Evolutionary conservation across 2,888 invertebrate genomes (phyloP), one percentile per base, ranked within the genome.

Genomic region (Conchocele bisecta): DNA sequence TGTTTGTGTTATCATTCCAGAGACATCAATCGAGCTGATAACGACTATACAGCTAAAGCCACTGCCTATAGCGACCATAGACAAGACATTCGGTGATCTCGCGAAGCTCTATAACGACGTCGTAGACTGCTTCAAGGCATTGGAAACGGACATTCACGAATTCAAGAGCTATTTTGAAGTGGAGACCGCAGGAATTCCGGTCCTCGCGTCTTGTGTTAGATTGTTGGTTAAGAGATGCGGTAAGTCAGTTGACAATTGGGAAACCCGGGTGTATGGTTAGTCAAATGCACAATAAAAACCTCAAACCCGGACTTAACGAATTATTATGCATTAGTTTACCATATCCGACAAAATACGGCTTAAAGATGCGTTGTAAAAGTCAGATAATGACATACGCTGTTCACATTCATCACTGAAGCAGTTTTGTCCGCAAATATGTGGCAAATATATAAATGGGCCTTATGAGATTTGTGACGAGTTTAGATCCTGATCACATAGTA

Each of bases 31-130:
- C 4, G 80, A 85, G 44, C 59, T 73, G 17, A 59, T 85, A 41
- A 39, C 63, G 6, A 67, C 64, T 3, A 59, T 83, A 9, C 63
- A 75, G 15, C 68, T 83, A 51, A 60, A 71, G 15, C 63, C 69
- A n/a, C 56, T 84, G 2, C 75, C 75, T 3, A 57, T 85, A 9
- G 26, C 75, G 35, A 56, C 79, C 6, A 57, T 83, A 17, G 75
- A 85, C 53, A 85, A 85, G 65, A 82, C 85, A 11, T 82, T 85
- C 54, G 73, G 83, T 86, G 86, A 87, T 44, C 81, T 84, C 28
- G 81, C 74, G 7, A 82, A 75, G 53, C 66, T 85, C 13, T 86
- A 85, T 68, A 85, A 87, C 35, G 85, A 84, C 20, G 59, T 85
- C n/a, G 71, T 84, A 9, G 65, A 59, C 4, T 79, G 74, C 39